These are phyloP conservation scores for Lamellibrachia satsuma DNA, from an alignment of 2,888 invertebrate genomes.

Conservation along the genomic window DNA sequence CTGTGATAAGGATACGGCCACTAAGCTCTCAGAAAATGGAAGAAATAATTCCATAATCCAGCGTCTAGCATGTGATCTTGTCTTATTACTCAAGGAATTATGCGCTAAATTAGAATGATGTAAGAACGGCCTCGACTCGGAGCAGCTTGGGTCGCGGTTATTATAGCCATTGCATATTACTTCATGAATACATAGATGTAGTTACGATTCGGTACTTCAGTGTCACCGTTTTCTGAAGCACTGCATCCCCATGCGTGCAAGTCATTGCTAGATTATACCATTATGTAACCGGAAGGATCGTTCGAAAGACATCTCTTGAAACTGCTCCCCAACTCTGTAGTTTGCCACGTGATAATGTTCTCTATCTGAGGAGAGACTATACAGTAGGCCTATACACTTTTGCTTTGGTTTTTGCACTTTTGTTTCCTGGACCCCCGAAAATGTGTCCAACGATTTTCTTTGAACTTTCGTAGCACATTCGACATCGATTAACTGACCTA, in stretches of 20 bases:
- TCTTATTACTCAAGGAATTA: slow-evolving; percentile 17
- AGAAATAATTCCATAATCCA: slow-evolving; percentile 17
- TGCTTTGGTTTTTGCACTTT: neutral
- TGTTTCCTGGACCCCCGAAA: neutral
- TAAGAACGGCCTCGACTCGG: neutral
- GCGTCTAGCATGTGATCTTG: slow-evolving; percentile 17
- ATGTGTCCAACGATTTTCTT: neutral
- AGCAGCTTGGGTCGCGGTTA: neutral
- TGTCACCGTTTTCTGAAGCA: neutral
- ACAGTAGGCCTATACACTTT: too few relatives aligned
- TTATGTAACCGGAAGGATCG: neutral
- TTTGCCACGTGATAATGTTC: neutral
- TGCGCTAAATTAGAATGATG: slow-evolving; percentile 9
- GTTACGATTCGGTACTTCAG: neutral
- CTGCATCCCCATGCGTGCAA: too few relatives aligned
- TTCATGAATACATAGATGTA: slow-evolving; percentile 13
- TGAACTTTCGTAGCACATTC: neutral
- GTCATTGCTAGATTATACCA: neutral
- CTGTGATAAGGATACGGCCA: slow-evolving; percentile 17
- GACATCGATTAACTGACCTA: neutral
- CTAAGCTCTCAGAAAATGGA: slow-evolving; percentile 17
- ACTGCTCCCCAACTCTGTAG: neutral
- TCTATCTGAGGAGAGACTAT: neutral
- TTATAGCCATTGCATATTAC: neutral
- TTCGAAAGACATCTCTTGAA: neutral